Percentiles rank a stretch among this genome's conserved stretches.
These are phyloP conservation scores for Cladopsammia gracilis DNA, from an alignment of 64 coral and sea anemone genomes.

Conservation along the genomic window DNA sequence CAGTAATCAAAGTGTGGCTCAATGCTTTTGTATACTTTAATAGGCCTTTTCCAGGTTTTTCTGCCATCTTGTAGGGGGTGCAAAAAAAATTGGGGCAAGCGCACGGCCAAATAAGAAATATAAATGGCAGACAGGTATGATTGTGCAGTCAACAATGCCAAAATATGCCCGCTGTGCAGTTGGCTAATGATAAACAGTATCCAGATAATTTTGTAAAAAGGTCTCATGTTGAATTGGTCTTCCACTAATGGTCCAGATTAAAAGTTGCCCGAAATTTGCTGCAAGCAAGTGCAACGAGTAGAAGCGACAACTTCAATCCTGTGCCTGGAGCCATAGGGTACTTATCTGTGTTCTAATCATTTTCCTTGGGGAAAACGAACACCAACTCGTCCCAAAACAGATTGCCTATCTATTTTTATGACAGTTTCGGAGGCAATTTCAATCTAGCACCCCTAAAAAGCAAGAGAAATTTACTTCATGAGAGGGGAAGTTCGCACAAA, in stretches of 20 bases:
- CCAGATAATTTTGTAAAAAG: too few species aligned
- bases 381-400: constrained; percentile 15
- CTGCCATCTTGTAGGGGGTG: constrained; percentile 50
- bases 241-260: too few species aligned
- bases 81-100: constrained; percentile 30
- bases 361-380: constrained; percentile 36
- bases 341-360: constrained; percentile 28
- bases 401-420: constrained; percentile 38
- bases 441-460: not conserved
- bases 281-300: constrained; percentile 28
- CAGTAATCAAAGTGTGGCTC: too few species aligned
- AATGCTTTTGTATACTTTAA: too few species aligned
- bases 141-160: constrained; percentile 2
- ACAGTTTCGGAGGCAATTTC: not conserved
- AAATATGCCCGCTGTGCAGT: not conserved
- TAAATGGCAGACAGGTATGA: not conserved
- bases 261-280: not conserved
- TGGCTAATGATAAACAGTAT: too few species aligned
- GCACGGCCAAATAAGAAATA: not conserved
- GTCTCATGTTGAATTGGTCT: too few species aligned
- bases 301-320: constrained; percentile 50
- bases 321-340: constrained; percentile 7
- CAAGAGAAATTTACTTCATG: not conserved
- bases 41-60: constrained; percentile 16
- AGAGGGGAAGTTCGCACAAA: too few species aligned